Percentiles rank a stretch among this genome's conserved stretches.
Evolutionary conservation across 2,888 invertebrate species (phyloP).

Genomic region (Mimumesa dahlbomi): DNA sequence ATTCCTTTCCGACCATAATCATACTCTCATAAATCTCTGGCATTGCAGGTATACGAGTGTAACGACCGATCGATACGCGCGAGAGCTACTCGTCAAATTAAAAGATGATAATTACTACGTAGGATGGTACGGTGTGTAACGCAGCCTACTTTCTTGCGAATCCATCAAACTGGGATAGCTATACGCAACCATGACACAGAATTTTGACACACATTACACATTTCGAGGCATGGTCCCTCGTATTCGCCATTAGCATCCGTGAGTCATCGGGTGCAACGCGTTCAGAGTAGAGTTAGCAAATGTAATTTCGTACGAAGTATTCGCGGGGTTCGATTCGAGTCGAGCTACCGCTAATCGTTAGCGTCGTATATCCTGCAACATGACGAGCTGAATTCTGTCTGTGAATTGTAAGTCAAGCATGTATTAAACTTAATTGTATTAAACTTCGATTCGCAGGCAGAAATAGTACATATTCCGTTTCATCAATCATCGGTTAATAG

Average conservation of each 20-base stretch:
- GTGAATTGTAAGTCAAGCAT: too few species aligned
- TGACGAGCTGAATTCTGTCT: too few species aligned
- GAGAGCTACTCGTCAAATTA: constrained; percentile 12
- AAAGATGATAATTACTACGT: constrained; percentile 26
- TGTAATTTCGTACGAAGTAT: too few species aligned
- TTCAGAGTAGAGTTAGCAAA: too few species aligned
- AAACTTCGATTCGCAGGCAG: too few species aligned
- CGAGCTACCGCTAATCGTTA: too few species aligned
- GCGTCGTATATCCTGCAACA: too few species aligned
- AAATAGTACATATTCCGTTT: too few species aligned
- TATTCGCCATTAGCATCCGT: constrained; percentile 27
- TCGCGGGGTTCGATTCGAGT: too few species aligned
- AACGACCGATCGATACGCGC: not conserved
- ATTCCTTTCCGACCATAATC: not conserved
- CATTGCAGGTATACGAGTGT: too few species aligned
- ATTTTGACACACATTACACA: constrained; percentile 50
- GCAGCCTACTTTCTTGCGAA: constrained; percentile 40
- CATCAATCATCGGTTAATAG: too few species aligned
- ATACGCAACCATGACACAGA: constrained; percentile 60
- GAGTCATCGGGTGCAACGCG: constrained; percentile 31
- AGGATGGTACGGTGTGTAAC: constrained; percentile 41
- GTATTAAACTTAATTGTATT: too few species aligned
- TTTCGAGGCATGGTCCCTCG: constrained; percentile 40
- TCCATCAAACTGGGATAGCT: constrained; percentile 44
- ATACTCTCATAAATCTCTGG: constrained; percentile 18